Evolutionary conservation across 2,113 vertebrate genomes (phyloP).

Genomic region (Erinaceus europaeus): DNA sequence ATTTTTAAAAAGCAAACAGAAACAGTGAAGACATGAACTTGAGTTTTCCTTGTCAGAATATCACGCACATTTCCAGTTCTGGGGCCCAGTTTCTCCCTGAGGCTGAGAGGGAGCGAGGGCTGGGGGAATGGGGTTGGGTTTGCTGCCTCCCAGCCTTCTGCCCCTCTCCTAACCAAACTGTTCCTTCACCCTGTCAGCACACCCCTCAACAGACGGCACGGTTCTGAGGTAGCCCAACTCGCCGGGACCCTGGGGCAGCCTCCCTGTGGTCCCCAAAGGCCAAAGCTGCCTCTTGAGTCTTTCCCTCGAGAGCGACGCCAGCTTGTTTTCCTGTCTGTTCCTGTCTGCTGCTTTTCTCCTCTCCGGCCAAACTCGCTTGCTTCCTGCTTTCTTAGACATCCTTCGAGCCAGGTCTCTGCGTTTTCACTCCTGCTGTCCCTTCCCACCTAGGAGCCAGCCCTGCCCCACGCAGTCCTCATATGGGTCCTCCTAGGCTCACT

Average conservation of each 20-base stretch:
- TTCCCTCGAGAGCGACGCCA: neutral
- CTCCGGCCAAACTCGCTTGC: neutral
- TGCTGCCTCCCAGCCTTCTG: neutral
- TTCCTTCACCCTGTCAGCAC: neutral
- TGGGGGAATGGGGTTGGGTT: neutral
- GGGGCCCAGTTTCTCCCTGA: neutral
- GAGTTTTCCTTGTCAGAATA: neutral
- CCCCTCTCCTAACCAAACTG: neutral
- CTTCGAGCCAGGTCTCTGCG: neutral
- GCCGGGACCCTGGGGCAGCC: neutral
- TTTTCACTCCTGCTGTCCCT: neutral
- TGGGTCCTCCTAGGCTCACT: neutral
- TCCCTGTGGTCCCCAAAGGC: neutral
- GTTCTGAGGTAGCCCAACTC: neutral
- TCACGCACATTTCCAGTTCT: neutral
- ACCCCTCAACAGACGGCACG: neutral
- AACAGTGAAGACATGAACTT: neutral
- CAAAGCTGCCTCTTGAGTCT: neutral
- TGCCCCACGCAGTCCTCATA: neutral
- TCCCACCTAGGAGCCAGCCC: neutral
- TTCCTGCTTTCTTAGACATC: neutral
- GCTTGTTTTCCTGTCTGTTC: neutral
- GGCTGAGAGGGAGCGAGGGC: neutral
- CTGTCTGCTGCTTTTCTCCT: neutral
- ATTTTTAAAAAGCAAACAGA: neutral